Evolutionary conservation across 1,140 invertebrate genomes (phyloP).

Genomic region (Camponotus pennsylvanicus): DNA sequence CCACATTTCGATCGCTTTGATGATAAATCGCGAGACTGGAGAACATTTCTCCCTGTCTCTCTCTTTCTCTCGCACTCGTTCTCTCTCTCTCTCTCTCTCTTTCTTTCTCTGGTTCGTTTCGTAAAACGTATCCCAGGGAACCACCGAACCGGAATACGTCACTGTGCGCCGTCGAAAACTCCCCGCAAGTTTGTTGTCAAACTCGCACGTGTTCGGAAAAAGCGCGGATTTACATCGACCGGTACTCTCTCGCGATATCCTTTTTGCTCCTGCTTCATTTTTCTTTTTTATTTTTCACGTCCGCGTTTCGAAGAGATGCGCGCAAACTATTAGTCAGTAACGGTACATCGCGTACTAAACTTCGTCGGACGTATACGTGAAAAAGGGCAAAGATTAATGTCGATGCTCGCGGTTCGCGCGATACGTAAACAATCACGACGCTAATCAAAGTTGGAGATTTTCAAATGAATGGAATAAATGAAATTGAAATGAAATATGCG

Average conservation of each 20-base stretch:
- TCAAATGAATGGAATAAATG: no score
- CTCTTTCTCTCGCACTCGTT: neutral
- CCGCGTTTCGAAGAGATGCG: constrained; percentile 27
- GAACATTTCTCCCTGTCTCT: neutral
- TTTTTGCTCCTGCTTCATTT: constrained; percentile 1
- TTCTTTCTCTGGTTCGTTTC: neutral
- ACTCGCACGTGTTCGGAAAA: constrained; percentile 79
- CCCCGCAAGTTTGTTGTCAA: constrained; percentile 80
- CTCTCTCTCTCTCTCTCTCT: no score
- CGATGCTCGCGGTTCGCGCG: neutral
- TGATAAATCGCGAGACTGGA: neutral
- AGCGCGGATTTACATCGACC: constrained; percentile 58
- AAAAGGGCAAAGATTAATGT: constrained; percentile 1
- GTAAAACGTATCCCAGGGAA: constrained; percentile 26
- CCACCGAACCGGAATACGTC: constrained; percentile 58
- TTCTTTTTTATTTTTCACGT: constrained; percentile 30
- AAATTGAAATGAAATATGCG: neutral
- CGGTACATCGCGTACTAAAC: neutral
- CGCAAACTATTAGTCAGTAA: constrained; percentile 26
- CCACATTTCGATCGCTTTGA: neutral
- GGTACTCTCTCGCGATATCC: constrained; percentile 7
- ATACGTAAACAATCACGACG: neutral
- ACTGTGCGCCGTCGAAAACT: constrained; percentile 78
- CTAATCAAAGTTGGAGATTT: neutral
- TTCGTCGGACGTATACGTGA: constrained; percentile 15